Evolutionary conservation across 2,797 vertebrate genomes (phyloP).

Genomic region (Choloepus didactylus): DNA sequence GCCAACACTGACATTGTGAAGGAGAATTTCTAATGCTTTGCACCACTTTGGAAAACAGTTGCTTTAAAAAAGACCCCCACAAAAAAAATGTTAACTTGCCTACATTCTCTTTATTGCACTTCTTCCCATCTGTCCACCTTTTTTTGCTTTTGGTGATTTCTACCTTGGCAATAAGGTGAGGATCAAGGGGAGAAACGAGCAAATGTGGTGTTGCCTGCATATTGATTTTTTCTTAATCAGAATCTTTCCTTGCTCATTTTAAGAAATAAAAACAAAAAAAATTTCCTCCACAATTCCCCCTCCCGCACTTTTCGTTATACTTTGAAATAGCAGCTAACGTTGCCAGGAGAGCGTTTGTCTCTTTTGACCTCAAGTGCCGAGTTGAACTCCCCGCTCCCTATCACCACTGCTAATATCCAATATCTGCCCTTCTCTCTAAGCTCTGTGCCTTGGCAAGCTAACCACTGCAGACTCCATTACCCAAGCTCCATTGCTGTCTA

Average conservation of each 20-base stretch:
- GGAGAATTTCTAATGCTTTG: conserved; percentile 36
- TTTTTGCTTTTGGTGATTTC: conserved; percentile 43
- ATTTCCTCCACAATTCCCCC: neutral
- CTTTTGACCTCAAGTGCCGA: neutral
- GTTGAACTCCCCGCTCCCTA: neutral
- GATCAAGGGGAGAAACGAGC: neutral
- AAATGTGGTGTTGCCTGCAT: neutral
- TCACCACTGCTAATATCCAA: neutral
- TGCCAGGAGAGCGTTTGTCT: neutral
- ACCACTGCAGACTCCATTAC: neutral
- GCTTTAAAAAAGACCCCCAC: neutral
- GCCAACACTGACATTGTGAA: neutral
- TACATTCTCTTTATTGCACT: neutral
- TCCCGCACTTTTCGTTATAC: neutral
- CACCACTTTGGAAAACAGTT: conserved; percentile 46
- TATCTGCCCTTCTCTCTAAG: neutral
- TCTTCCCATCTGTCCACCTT: neutral
- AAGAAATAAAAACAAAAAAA: conserved; percentile 34
- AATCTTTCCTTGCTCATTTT: conserved; percentile 52
- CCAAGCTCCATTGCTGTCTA: neutral
- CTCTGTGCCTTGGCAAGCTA: neutral
- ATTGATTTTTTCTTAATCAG: neutral
- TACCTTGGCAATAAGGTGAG: neutral
- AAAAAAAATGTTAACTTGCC: conserved; percentile 6
- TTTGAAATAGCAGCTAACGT: conserved; percentile 5